phyloP scores from a whole-genome alignment of 1,140 invertebrate species.

The Catajapyx aquilonaris region DNA sequence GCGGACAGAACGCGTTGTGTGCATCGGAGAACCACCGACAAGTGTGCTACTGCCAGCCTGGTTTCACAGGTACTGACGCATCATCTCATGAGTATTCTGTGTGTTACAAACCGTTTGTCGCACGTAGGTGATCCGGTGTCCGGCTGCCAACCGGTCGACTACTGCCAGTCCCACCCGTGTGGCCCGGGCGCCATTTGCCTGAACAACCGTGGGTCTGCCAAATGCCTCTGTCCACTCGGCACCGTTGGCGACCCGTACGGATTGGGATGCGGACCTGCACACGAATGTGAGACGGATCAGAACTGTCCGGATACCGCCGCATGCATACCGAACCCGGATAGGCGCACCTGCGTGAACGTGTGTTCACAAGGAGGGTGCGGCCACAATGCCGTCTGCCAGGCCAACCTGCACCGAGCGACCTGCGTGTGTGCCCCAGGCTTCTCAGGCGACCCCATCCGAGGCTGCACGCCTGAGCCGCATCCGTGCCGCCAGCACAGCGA shows the following conservation, averaged over 20 bases:
- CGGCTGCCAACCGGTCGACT: conserved; percentile 53
- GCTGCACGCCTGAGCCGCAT: conserved; percentile 52
- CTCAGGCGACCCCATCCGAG: conserved; percentile 45
- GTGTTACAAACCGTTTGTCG: too few relatives aligned
- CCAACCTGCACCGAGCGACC: conserved; percentile 41
- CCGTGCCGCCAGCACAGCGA: conserved; percentile 43
- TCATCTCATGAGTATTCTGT: too few relatives aligned
- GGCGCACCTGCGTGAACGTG: conserved; percentile 46
- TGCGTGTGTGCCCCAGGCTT: conserved; percentile 60
- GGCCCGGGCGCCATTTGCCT: conserved; percentile 60
- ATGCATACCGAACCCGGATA: conserved; percentile 40
- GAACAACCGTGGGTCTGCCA: conserved; percentile 57
- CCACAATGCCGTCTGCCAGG: conserved; percentile 56
- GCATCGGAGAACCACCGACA: conserved; percentile 52
- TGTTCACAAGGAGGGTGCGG: conserved; percentile 38
- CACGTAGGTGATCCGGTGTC: conserved; percentile 42
- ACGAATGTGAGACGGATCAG: conserved; percentile 49
- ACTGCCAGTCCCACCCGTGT: conserved; percentile 54
- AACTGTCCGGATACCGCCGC: conserved; percentile 57
- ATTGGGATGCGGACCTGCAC: conserved; percentile 44
- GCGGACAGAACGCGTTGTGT: conserved; percentile 61
- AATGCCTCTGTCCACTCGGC: conserved; percentile 51
- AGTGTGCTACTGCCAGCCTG: conserved; percentile 62
- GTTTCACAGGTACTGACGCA: too few relatives aligned
- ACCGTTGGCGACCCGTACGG: conserved; percentile 63